A percentile compares a stretch with the other conserved stretches of the same genome.
Evolutionary conservation across 2,888 invertebrate species (phyloP).

Genomic region (Mamestra brassicae): DNA sequence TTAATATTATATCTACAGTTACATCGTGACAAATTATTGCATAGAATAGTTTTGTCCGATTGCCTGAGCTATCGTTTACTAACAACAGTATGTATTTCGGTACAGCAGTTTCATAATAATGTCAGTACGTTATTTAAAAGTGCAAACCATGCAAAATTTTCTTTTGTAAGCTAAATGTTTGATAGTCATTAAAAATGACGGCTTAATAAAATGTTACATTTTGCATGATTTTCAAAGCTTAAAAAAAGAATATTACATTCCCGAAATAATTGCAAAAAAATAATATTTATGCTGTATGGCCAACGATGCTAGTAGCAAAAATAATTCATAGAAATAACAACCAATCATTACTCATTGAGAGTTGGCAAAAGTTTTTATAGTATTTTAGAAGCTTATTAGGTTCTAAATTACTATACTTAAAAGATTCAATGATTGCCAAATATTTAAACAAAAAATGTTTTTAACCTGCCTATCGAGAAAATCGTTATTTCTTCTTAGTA

Average conservation of each 20-base stretch:
- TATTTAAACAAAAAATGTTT: no score
- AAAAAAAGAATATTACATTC: constrained; percentile 8
- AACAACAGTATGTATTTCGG: constrained; percentile 13
- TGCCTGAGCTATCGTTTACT: constrained; percentile 18
- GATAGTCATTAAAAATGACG: background rate
- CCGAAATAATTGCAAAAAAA: background rate
- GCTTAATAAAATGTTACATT: background rate
- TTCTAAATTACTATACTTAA: no score
- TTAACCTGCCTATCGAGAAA: constrained; percentile 6
- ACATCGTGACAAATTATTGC: constrained; percentile 67
- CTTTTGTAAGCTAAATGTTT: background rate
- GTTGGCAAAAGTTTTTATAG: no score
- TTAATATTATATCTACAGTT: constrained; percentile 45
- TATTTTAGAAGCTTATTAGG: no score
- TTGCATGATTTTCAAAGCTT: constrained; percentile 23
- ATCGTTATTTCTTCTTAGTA: background rate
- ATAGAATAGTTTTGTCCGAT: constrained; percentile 66
- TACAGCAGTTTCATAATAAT: constrained; percentile 16
- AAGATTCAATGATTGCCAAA: no score
- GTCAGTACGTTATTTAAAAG: constrained; percentile 22
- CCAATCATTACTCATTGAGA: no score
- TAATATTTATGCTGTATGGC: background rate
- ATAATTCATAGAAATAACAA: background rate
- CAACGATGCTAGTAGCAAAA: background rate
- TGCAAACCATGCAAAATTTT: constrained; percentile 8